phyloP scores from a whole-genome alignment of 2,888 invertebrate species.

The Chloromyia formosa region DNA sequence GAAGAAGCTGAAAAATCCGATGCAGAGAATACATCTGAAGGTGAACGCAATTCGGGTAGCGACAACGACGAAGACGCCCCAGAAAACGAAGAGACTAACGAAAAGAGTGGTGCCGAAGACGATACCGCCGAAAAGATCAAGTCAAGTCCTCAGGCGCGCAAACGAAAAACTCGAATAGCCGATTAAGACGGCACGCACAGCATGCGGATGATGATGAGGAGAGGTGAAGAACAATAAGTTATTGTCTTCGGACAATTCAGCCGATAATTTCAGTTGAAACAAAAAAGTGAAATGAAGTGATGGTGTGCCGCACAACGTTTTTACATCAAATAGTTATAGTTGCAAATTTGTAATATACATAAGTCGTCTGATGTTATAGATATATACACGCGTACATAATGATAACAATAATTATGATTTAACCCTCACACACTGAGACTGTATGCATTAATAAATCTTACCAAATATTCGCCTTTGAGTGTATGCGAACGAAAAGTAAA shows the following conservation, averaged over 20 bases:
- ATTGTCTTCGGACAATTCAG: too few species aligned
- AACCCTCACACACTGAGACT: slow-evolving; percentile 25
- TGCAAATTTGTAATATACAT: slow-evolving; percentile 18
- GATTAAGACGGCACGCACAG: slow-evolving; percentile 64
- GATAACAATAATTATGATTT: neutral
- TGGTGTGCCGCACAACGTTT: slow-evolving; percentile 35
- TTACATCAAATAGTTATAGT: slow-evolving; percentile 24
- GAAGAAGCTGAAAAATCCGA: slow-evolving; percentile 49
- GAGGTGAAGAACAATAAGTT: neutral
- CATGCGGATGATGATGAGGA: neutral
- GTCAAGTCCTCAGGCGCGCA: slow-evolving; percentile 70
- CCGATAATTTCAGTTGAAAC: too few species aligned
- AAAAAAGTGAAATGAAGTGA: slow-evolving; percentile 7
- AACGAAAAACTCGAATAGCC: slow-evolving; percentile 78
- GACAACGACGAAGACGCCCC: slow-evolving; percentile 41
- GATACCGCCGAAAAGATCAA: slow-evolving; percentile 53
- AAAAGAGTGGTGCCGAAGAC: slow-evolving; percentile 42
- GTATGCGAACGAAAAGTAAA: neutral
- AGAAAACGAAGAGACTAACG: slow-evolving; percentile 49
- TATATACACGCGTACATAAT: too few species aligned
- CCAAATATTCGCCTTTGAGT: slow-evolving; percentile 29
- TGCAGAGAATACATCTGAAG: slow-evolving; percentile 53
- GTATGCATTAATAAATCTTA: slow-evolving; percentile 21
- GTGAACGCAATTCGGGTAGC: slow-evolving; percentile 51
- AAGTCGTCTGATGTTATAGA: slow-evolving; percentile 15